Conservation (phyloP, 2,797 vertebrate species). For the Ibycter americanus region DNA sequence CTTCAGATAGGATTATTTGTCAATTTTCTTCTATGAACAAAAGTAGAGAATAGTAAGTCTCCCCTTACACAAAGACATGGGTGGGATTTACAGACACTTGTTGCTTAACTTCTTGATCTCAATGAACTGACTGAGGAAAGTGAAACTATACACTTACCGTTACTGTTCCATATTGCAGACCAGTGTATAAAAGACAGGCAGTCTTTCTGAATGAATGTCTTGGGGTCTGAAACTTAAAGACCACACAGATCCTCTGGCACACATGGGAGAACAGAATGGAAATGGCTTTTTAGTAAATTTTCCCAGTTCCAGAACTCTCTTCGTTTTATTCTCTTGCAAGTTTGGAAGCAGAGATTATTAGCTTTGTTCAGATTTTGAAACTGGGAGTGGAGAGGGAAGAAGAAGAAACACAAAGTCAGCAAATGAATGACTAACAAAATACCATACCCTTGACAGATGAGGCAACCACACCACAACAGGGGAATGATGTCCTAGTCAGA, state of each 20-base stretch:
- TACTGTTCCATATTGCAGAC: neutral
- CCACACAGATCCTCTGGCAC: neutral
- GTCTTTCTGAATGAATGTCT: neutral
- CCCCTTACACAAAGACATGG: neutral
- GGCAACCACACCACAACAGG: neutral
- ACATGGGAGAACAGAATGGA: neutral
- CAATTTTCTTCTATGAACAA: neutral
- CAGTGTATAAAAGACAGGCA: neutral
- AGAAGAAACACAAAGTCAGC: neutral
- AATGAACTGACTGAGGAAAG: neutral
- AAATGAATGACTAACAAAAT: neutral
- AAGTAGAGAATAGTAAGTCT: neutral
- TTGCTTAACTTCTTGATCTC: neutral
- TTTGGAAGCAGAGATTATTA: neutral
- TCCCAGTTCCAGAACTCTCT: neutral
- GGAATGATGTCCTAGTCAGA: neutral
- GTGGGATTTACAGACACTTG: neutral
- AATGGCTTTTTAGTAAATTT: neutral
- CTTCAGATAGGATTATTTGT: neutral
- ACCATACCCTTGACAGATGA: neutral
- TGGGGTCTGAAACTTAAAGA: neutral
- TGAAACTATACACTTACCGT: neutral
- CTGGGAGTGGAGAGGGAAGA: neutral
- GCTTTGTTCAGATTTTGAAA: neutral
- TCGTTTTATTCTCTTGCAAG: neutral